A percentile compares a stretch with the other conserved stretches of the same genome.
Conservation (phyloP, 2,797 vertebrate genomes). For the Artibeus lituratus region DNA sequence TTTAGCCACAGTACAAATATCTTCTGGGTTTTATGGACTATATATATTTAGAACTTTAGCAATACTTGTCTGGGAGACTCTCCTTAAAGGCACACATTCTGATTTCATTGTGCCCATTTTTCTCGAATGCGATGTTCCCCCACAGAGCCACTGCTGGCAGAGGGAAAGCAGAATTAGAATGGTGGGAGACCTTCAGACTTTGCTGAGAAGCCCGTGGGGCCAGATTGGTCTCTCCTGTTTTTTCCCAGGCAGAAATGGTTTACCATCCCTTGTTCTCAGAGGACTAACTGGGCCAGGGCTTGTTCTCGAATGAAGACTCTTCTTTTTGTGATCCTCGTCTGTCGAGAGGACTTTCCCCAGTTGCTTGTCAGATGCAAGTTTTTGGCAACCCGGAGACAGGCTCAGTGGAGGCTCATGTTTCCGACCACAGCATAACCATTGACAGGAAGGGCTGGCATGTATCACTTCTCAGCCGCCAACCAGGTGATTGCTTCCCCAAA, state of each 20-base stretch:
- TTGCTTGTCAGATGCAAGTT: constrained; percentile 69
- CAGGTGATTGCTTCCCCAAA: constrained; percentile 67
- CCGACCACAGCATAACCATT: constrained; percentile 28
- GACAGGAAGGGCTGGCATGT: constrained; percentile 70
- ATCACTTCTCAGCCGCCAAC: constrained; percentile 39
- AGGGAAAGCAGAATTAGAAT: neutral
- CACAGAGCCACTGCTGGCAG: neutral
- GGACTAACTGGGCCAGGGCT: neutral
- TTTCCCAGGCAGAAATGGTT: neutral
- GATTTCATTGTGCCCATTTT: constrained; percentile 61
- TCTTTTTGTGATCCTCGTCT: neutral
- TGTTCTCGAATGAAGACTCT: neutral
- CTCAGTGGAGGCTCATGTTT: constrained; percentile 64
- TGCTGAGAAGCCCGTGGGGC: neutral
- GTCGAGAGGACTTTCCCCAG: neutral
- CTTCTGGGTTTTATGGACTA: constrained; percentile 1
- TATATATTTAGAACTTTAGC: neutral
- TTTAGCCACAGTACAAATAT: neutral
- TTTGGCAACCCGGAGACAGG: constrained; percentile 61
- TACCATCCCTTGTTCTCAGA: neutral
- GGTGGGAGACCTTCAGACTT: neutral
- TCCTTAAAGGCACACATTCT: constrained; percentile 5
- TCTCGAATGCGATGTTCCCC: constrained; percentile 23
- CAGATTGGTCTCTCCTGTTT: neutral
- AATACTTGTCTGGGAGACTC: neutral